phyloP scores from a whole-genome alignment of 2,888 invertebrate genomes.

The Drosophila helvetica region DNA sequence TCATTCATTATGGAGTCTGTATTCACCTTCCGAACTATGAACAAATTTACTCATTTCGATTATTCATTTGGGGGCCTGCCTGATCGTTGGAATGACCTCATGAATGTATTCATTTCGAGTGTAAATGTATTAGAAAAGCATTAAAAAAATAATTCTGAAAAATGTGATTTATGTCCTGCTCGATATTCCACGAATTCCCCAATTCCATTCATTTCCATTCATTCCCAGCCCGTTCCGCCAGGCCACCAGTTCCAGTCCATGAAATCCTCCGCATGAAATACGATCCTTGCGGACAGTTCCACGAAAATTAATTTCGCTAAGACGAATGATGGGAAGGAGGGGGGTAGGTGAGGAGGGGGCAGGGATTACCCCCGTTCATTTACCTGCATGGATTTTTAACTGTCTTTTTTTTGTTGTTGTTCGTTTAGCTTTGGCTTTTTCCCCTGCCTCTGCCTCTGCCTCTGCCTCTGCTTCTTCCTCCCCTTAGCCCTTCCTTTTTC shows the following conservation, averaged over 20 bases:
- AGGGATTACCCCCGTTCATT: conserved; percentile 23
- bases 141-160: too few relatives aligned
- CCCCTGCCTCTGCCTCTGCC: too few relatives aligned
- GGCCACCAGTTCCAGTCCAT: conserved; percentile 6
- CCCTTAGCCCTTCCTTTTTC: conserved; percentile 2
- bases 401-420: conserved; percentile 18
- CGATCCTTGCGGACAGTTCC: conserved; percentile 27
- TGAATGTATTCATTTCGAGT: too few relatives aligned
- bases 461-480: neutral
- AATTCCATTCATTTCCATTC: neutral
- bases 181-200: neutral
- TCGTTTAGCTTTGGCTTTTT: too few relatives aligned
- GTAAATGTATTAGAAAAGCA: too few relatives aligned
- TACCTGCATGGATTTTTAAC: conserved; percentile 37
- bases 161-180: neutral
- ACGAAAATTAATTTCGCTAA: conserved; percentile 35
- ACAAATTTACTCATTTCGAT: too few relatives aligned
- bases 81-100: too few relatives aligned
- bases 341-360: neutral
- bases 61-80: too few relatives aligned
- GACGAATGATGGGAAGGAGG: conserved; percentile 5
- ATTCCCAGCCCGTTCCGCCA: conserved; percentile 18
- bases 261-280: conserved; percentile 35
- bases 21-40: too few relatives aligned
- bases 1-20: too few relatives aligned